Percentiles rank a stretch among this genome's conserved stretches.
Conservation (phyloP, 2,888 invertebrate genomes). For the Dascillus cervinus region DNA sequence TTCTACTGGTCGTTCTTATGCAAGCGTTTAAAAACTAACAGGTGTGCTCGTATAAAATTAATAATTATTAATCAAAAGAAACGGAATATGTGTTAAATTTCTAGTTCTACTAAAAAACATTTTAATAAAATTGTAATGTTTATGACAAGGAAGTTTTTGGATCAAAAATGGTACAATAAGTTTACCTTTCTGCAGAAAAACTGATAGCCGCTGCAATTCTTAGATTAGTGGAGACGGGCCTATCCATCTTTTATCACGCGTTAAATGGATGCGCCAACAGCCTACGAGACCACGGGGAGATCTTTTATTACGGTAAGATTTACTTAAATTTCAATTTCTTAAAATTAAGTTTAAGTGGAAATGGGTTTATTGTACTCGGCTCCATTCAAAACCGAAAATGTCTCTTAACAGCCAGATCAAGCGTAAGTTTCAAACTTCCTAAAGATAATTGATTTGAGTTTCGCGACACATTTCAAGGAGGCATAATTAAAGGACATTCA, state of each 20-base stretch:
- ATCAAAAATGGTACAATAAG: too few relatives aligned
- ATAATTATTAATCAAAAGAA: too few relatives aligned
- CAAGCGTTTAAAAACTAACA: too few relatives aligned
- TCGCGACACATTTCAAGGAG: slow-evolving; percentile 14
- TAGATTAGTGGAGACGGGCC: slow-evolving; percentile 8
- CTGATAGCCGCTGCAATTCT: slow-evolving; percentile 2
- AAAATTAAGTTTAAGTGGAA: too few relatives aligned
- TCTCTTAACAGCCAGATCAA: neutral
- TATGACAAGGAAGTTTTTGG: too few relatives aligned
- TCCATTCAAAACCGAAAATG: neutral
- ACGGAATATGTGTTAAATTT: too few relatives aligned
- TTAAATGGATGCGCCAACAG: slow-evolving; percentile 10
- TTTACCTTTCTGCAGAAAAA: too few relatives aligned
- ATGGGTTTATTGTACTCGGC: too few relatives aligned
- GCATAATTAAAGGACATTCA: slow-evolving; percentile 15
- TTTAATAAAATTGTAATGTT: too few relatives aligned
- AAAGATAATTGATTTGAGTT: slow-evolving; percentile 11
- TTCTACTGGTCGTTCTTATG: too few relatives aligned
- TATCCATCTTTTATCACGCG: slow-evolving; percentile 10
- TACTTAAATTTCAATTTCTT: slow-evolving; percentile 9
- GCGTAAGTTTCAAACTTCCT: slow-evolving; percentile 3
- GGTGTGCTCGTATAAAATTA: too few relatives aligned
- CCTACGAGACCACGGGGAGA: slow-evolving; percentile 8
- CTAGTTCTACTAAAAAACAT: too few relatives aligned
- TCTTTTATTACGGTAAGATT: slow-evolving; percentile 8